Evolutionary conservation across 2,113 vertebrate genomes (phyloP), one percentile per base, ranked within the genome.

Genomic region (Forbesichthys papilliferus): DNA sequence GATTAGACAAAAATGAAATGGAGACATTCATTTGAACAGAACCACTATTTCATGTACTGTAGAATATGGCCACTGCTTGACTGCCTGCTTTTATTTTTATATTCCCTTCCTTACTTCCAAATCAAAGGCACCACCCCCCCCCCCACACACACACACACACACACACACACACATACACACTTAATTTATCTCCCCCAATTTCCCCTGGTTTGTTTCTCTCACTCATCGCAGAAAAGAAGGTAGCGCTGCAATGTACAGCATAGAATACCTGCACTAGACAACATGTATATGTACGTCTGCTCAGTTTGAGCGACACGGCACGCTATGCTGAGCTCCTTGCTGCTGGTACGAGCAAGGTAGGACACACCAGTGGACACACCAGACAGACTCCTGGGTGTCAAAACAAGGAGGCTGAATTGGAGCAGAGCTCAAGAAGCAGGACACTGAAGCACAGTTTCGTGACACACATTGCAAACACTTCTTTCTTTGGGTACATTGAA

Each of bases 61-160:
- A 27, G 2, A 27, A 0, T 27, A 6, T 42, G 36, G 36, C 36
- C 36, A 6, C 36, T 27, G 27, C 27, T 27, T 27, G 27, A 27
- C 1, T 27, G 27, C 27, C 27, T 27, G 27, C 27, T 27, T 27
- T 27, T 27, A 27, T 27, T 27, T 0, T 27, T 27, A 27, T 27
- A 27, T 27, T 27, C 27, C 27, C 2, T 75, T 86, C 74, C 81
- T 92, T 91, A 85, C 76, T 66, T 65, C 48, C 64, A 72, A 91
- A 85, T 90, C 84, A 87, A 86, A 87, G 86, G 84, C 71, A 16
- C 16, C 49, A 10, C 0, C 5, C 11, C 56, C 36, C 36, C 82
- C 71, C n/a, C n/a, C n/a, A 16, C 16, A 16, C 16, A 16, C 16
- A 16, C 16, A 16, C 16, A 16, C 16, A 48, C n/a, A n/a, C n/a